These are phyloP conservation scores for Crotalus tigris DNA, from an alignment of 2,113 vertebrate genomes.

Conservation along the genomic window DNA sequence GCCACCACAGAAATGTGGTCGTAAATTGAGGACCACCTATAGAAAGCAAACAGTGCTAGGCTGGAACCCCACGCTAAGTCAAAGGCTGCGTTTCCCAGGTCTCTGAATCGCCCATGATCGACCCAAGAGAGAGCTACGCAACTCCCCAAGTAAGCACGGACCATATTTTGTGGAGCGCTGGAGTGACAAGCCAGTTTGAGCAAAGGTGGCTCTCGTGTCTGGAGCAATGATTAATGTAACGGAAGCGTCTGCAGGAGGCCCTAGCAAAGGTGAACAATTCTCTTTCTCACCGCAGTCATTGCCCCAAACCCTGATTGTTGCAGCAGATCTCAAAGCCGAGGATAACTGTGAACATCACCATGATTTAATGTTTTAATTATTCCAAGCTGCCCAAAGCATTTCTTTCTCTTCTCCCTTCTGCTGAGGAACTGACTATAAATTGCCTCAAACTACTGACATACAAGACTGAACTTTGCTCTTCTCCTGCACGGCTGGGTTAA, in stretches of 20 bases:
- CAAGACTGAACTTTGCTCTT: neutral
- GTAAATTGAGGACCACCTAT: too few relatives aligned
- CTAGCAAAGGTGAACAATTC: neutral
- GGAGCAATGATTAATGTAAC: neutral
- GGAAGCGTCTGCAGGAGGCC: neutral
- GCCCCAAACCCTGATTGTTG: neutral
- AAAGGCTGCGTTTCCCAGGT: neutral
- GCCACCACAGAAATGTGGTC: too few relatives aligned
- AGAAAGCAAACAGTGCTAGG: too few relatives aligned
- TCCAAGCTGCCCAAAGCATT: neutral
- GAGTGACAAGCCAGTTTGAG: neutral
- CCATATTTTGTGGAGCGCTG: neutral
- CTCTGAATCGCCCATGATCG: neutral
- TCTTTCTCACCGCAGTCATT: neutral
- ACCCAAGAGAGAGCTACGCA: neutral
- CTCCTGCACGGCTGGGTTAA: neutral
- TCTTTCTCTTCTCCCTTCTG: neutral
- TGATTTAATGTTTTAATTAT: conserved; percentile 26
- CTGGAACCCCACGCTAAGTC: too few relatives aligned
- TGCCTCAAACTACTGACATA: neutral
- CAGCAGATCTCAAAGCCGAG: neutral
- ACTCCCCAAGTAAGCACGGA: neutral
- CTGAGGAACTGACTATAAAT: neutral
- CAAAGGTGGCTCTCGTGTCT: neutral
- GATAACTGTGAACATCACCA: neutral